Evolutionary conservation across 2,888 invertebrate species (phyloP).

Genomic region (Lamellibrachia satsuma): DNA sequence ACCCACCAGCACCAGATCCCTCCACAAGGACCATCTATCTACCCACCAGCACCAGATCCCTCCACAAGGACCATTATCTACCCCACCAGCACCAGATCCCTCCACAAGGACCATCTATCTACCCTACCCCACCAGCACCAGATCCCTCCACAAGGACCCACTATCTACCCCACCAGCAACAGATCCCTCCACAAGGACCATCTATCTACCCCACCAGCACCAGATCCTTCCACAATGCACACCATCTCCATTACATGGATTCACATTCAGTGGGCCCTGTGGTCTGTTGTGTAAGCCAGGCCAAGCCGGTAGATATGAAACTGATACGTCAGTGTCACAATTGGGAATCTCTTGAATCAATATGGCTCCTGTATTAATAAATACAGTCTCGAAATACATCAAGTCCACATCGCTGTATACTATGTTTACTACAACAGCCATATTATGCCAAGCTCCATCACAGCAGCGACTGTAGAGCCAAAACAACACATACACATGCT

Average conservation of each 20-base stretch:
- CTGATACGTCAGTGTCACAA: background rate
- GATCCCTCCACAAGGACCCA: background rate
- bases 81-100: background rate
- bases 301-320: background rate
- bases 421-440: background rate
- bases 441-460: background rate
- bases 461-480: background rate
- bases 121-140: background rate
- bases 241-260: background rate
- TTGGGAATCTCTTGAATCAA: background rate
- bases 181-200: too few species aligned
- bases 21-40: too few species aligned
- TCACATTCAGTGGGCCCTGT: background rate
- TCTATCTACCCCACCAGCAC: background rate
- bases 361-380: conserved; percentile 9
- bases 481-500: too few species aligned
- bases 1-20: too few species aligned
- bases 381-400: background rate
- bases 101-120: background rate
- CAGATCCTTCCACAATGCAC: background rate
- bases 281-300: background rate
- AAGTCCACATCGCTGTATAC: background rate
- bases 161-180: too few species aligned
- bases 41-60: too few species aligned
- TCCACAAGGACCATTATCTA: too few species aligned